Base-by-base conservation (phyloP, 2,888 invertebrate genomes). In the Ophonus ardosiacus region DNA sequence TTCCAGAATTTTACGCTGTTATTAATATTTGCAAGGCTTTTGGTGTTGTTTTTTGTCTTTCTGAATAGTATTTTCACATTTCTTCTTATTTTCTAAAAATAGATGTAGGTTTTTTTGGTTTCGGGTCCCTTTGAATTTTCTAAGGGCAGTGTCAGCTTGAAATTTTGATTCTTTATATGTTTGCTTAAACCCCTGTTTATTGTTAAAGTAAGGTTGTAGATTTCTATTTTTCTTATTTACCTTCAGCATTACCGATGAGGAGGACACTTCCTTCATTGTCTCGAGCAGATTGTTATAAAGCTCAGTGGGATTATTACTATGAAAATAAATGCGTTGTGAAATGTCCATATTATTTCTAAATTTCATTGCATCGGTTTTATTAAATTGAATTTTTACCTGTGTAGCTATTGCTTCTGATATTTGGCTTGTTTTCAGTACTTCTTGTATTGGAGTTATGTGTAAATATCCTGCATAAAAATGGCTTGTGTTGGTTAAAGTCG, bases 1-100 rank as follows among this genome's bases (percentile, higher is more conserved):
- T 57, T 57, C 57, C 57, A 57, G 57, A 57, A 57, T 6, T 57
- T 17, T 57, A n/a, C 10, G n/a, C 8, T 57, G 17, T 57, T 8
- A 57, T 57, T 57, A n/a, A 57, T n/a, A n/a, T 57, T 57, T 57
- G 57, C n/a, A 57, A 57, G 8, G 57, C n/a, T 57, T 57, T 57
- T 5, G 4, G 13, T 57, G 0, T 2, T 57, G 2, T n/a, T 1
- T 57, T n/a, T 57, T 57, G 5, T 5, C 10, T 57, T 57, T 57
- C n/a, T n/a, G 57, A 57, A 57, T 57, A n/a, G 57, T 57, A 57
- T 57, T 57, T 13, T 57, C 13, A 57, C 13, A 57, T 57, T 6
- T n/a, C 57, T 57, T 57, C n/a, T 57, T 57, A n/a, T 57, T 57
- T 17, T 57, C 13, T 57, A 57, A 57, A 57, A 57, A 57, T 57